These are phyloP conservation scores for Cantharis lateralis DNA, from an alignment of 2,888 invertebrate species.

Conservation along the genomic window DNA sequence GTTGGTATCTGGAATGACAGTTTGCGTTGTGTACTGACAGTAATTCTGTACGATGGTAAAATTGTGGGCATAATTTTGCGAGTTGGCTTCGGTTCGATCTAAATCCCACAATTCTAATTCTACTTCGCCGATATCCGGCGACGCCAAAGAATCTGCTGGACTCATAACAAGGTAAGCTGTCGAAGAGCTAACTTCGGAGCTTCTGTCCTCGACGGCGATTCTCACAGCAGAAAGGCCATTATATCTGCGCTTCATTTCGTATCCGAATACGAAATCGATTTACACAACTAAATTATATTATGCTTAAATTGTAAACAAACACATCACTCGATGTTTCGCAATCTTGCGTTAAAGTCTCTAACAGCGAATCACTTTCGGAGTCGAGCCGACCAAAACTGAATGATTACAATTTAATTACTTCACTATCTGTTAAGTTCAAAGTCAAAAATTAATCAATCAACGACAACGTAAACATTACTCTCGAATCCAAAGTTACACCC, in stretches of 20 bases:
- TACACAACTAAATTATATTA: not conserved
- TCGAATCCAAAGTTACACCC: not conserved
- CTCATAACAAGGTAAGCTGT: constrained; percentile 75
- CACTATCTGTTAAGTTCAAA: not conserved
- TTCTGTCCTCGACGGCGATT: constrained; percentile 72
- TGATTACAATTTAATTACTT: not conserved
- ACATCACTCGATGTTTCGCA: constrained; percentile 7
- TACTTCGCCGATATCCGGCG: constrained; percentile 75
- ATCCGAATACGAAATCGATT: constrained; percentile 6
- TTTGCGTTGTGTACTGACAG: constrained; percentile 50
- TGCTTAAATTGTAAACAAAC: constrained; percentile 5
- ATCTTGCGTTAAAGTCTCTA: constrained; percentile 21
- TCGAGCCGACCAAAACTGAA: not conserved
- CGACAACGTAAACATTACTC: not conserved
- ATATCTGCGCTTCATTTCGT: constrained; percentile 76
- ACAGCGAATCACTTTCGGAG: not conserved
- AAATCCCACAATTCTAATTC: constrained; percentile 84
- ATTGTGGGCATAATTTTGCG: constrained; percentile 48
- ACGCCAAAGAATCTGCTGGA: constrained; percentile 74
- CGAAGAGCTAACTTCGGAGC: constrained; percentile 76
- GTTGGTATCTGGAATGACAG: constrained; percentile 47
- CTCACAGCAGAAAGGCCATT: constrained; percentile 69
- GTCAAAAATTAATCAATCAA: not conserved
- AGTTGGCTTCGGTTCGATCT: constrained; percentile 57
- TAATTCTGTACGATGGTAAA: constrained; percentile 51